A percentile compares a stretch with the other conserved stretches of the same genome.
Evolutionary conservation across 2,797 vertebrate species (phyloP).

Genomic region (Eptatretus atami): DNA sequence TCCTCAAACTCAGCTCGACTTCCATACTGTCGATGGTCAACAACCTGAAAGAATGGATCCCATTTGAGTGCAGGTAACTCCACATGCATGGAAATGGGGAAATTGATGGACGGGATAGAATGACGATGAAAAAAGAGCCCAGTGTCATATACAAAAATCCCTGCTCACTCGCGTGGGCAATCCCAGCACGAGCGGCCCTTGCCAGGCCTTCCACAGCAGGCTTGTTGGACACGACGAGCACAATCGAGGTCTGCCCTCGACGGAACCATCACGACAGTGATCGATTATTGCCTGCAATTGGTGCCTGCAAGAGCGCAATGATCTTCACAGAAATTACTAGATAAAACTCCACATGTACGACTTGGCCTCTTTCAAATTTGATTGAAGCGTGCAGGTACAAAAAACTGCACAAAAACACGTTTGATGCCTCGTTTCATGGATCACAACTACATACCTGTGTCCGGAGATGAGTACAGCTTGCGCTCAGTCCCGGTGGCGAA

Average conservation of each 20-base stretch:
- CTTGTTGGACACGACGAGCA: conserved; percentile 62
- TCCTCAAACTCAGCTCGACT: conserved; percentile 42
- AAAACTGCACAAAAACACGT: neutral
- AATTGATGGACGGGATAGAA: conserved; percentile 1
- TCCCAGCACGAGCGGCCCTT: conserved; percentile 40
- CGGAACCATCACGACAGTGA: conserved; percentile 27
- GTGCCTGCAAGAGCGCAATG: conserved; percentile 23
- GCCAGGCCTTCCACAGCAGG: conserved; percentile 39
- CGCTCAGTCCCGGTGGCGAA: conserved; percentile 11
- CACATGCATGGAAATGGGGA: neutral
- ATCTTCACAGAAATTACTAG: no score
- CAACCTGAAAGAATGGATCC: conserved; percentile 20
- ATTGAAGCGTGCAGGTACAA: neutral
- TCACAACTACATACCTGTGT: conserved; percentile 26
- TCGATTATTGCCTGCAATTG: conserved; percentile 70
- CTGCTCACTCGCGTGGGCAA: conserved; percentile 38
- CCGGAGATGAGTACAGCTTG: conserved; percentile 71
- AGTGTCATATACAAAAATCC: no score
- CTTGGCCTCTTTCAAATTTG: neutral
- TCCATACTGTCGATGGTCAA: conserved; percentile 54
- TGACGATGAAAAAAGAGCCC: neutral
- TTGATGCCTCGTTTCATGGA: no score
- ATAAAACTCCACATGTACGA: neutral
- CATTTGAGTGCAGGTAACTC: neutral
- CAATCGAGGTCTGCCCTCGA: conserved; percentile 35